Percentiles rank a stretch among this genome's conserved stretches.
Conservation (phyloP, 2,113 vertebrate genomes). For the Pituophis catenifer region DNA sequence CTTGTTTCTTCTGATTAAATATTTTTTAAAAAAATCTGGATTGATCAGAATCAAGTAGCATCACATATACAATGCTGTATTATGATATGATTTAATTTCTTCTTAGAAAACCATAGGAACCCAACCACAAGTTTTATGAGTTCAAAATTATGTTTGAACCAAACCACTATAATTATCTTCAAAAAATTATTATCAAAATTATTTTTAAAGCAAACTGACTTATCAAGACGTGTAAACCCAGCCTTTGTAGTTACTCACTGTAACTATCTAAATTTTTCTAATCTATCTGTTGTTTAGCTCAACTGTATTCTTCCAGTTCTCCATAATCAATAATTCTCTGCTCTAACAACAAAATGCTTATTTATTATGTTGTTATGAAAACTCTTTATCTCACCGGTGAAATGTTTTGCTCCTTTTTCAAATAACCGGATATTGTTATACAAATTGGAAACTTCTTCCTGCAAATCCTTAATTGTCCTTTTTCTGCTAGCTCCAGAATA, state of each 20-base stretch:
- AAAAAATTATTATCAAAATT: background rate
- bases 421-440: constrained; percentile 91
- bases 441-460: constrained; percentile 90
- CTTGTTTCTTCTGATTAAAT: background rate
- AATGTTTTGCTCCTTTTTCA: constrained; percentile 88
- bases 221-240: background rate
- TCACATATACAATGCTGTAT: background rate
- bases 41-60: background rate
- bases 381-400: constrained; percentile 76
- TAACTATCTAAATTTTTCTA: background rate
- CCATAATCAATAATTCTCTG: background rate
- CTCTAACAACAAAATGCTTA: background rate
- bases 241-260: background rate
- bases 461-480: constrained; percentile 89
- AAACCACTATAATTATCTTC: background rate
- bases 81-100: background rate
- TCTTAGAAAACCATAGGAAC: background rate
- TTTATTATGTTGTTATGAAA: background rate
- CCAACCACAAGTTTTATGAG: background rate
- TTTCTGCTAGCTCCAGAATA: constrained; percentile 81
- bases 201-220: background rate
- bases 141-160: background rate
- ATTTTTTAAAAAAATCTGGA: background rate
- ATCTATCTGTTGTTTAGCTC: background rate
- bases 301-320: background rate